Evolutionary conservation across 2,113 vertebrate genomes (phyloP), one percentile per base, ranked within the genome.

Genomic region (Euleptes europaea): DNA sequence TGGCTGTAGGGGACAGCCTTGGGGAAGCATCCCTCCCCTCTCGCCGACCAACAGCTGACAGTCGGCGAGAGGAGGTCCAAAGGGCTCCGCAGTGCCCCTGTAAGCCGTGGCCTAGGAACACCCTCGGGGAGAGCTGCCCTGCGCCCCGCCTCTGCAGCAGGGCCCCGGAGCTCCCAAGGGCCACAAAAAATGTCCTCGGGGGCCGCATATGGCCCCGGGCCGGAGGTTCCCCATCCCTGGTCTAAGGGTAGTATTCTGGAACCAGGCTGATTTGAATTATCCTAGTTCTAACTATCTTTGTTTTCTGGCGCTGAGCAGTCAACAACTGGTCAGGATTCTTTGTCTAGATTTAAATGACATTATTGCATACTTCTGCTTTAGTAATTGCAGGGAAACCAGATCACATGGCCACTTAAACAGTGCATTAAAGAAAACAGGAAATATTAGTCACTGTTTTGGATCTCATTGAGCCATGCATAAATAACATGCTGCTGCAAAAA

Each of bases 401-500:
- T 69, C 65, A 80, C 42, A 57, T 57, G 65, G 14, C 38, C 81
- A 44, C 23, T n/a, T 57, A 35, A 67, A 57, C 33, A 83, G 54
- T 82, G 26, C 15, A 3, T 65, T 69, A 28, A n/a, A 70, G 49
- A 57, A 84, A 85, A 81, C 0, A 80, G 86, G 60, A 80, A 90
- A 33, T 1, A 0, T 21, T 57, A 8, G 0, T 0, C 44, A 88
- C 33, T 4, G 3, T 67, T 44, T 66, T 76, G 31, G 28, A 69
- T 85, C 86, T 83, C 77, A 51, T 47, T 21, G 60, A 4, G 21
- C 54, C 12, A 84, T 11, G 2, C 10, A 28, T 1, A 2, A 85
- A 65, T 73, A 76, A 63, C 75, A 8, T 67, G 5, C 67, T 88
- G 28, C 23, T 72, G 35, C 23, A 47, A 78, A 66, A 84, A 83